phyloP scores from a whole-genome alignment of 1,140 invertebrate genomes.

The Doryteuthis pealeii region DNA sequence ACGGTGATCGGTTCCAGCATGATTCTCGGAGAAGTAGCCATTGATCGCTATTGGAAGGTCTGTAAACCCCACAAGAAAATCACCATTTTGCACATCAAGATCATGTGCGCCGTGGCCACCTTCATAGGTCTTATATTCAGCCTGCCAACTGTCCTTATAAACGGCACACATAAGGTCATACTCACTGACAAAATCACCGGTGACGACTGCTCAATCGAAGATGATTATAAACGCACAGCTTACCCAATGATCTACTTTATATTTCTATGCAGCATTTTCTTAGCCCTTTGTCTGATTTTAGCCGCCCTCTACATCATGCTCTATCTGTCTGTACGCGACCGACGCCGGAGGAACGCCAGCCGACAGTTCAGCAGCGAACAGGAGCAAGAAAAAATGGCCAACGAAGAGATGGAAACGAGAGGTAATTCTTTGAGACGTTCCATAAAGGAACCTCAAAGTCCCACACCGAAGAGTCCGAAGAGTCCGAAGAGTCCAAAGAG shows the following conservation, averaged over 20 bases:
- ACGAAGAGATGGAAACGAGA: background rate
- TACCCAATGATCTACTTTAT: constrained; percentile 33
- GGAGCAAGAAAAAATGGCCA: background rate
- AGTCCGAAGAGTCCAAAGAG: constrained; percentile 9
- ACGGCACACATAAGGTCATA: constrained; percentile 31
- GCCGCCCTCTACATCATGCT: constrained; percentile 38
- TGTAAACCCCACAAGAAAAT: constrained; percentile 40
- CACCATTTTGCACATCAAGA: constrained; percentile 37
- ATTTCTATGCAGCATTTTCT: constrained; percentile 29
- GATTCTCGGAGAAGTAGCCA: constrained; percentile 41
- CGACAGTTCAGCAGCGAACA: background rate
- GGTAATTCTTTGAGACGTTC: background rate
- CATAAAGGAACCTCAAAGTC: background rate
- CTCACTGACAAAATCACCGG: constrained; percentile 19
- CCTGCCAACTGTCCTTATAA: constrained; percentile 29
- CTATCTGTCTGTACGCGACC: constrained; percentile 35
- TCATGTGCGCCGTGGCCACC: constrained; percentile 33
- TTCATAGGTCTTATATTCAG: constrained; percentile 30
- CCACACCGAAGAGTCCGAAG: constrained; percentile 12
- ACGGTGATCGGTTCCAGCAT: constrained; percentile 40
- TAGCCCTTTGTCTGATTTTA: constrained; percentile 31
- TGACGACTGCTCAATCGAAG: constrained; percentile 40
- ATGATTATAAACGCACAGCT: constrained; percentile 27
- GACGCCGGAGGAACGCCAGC: constrained; percentile 29
- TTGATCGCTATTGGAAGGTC: constrained; percentile 48